A percentile compares a stretch with the other conserved stretches of the same genome.
Evolutionary conservation across 1,140 invertebrate species (phyloP).

Genomic region (Panonychus citri): DNA sequence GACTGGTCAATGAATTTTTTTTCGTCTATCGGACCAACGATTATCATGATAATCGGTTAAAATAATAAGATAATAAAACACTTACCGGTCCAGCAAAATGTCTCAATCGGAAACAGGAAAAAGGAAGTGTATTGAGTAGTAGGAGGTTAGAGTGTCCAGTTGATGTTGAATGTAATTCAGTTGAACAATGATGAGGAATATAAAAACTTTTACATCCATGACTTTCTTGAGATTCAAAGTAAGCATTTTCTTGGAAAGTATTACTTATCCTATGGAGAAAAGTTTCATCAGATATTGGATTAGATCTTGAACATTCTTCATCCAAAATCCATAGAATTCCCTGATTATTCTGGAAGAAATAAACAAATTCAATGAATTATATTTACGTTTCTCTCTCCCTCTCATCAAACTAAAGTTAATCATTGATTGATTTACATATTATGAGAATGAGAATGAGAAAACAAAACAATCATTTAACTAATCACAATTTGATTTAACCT

Average conservation of each 20-base stretch:
- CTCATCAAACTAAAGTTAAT: no score
- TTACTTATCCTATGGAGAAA: slow-evolving; percentile 60
- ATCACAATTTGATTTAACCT: no score
- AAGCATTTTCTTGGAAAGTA: slow-evolving; percentile 42
- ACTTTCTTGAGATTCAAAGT: slow-evolving; percentile 37
- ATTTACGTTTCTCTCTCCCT: no score
- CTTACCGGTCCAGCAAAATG: slow-evolving; percentile 59
- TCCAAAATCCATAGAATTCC: slow-evolving; percentile 34
- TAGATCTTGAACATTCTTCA: slow-evolving; percentile 72
- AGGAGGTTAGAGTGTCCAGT: slow-evolving; percentile 8
- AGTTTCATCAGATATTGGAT: slow-evolving; percentile 56
- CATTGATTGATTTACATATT: no score
- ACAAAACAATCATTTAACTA: no score
- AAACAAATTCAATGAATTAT: background rate
- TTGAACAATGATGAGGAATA: background rate
- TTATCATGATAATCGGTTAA: background rate
- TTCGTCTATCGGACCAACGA: no score
- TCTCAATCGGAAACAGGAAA: slow-evolving; percentile 39
- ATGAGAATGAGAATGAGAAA: no score
- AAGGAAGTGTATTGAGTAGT: slow-evolving; percentile 13
- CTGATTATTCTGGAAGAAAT: slow-evolving; percentile 40
- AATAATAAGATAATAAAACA: no score
- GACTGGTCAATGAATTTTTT: no score
- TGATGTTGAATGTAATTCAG: slow-evolving; percentile 6
- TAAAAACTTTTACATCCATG: slow-evolving; percentile 27